phyloP scores from a whole-genome alignment of 2,888 invertebrate genomes.

The Odiellus spinosus region DNA sequence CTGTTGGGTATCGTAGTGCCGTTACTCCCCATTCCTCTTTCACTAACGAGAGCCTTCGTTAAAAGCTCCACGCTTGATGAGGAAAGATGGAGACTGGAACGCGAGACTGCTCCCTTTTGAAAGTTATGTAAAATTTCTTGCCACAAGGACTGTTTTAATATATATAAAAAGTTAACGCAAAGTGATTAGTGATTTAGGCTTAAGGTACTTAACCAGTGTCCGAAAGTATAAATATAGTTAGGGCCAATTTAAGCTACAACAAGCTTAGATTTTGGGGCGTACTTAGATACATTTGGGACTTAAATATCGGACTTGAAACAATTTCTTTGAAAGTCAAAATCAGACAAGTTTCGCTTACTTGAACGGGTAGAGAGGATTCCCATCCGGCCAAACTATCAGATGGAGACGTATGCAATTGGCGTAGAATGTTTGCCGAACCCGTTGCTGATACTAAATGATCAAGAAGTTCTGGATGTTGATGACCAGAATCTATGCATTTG shows the following conservation, averaged over 20 bases:
- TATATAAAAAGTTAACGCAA: too few relatives aligned
- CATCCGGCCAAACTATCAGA: constrained; percentile 13
- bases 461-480: constrained; percentile 5
- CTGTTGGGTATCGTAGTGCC: background rate
- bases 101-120: constrained; percentile 9
- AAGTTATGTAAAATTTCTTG: constrained; percentile 13
- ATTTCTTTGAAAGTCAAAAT: too few relatives aligned
- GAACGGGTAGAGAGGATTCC: constrained; percentile 1
- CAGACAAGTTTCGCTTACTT: too few relatives aligned
- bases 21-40: constrained; percentile 7
- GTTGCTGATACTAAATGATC: constrained; percentile 11
- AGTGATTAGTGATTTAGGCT: too few relatives aligned
- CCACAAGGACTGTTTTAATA: constrained; percentile 10
- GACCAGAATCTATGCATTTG: constrained; percentile 8
- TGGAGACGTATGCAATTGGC: constrained; percentile 7
- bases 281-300: too few relatives aligned
- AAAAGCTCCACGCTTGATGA: constrained; percentile 12
- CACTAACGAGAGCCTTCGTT: constrained; percentile 12
- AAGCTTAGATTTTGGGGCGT: too few relatives aligned
- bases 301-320: too few relatives aligned
- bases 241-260: too few relatives aligned
- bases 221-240: too few relatives aligned
- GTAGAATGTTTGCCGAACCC: constrained; percentile 7
- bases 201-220: too few relatives aligned
- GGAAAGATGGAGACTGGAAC: constrained; percentile 8